Conservation (phyloP, 2,888 invertebrate genomes). For the Monopis laevigella region DNA sequence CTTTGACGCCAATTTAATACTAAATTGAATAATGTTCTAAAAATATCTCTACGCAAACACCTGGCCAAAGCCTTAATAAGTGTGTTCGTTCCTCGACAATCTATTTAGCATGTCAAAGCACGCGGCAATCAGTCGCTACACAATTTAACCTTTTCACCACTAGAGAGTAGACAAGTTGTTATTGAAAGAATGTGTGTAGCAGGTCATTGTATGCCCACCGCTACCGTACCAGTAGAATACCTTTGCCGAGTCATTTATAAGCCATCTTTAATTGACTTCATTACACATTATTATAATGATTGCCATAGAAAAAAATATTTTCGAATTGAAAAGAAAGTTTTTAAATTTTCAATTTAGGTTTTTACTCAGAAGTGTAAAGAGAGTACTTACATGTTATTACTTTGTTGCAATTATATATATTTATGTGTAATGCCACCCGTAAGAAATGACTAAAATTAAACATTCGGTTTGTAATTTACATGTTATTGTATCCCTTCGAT, state of each 20-base stretch:
- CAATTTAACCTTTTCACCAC: slow-evolving; percentile 6
- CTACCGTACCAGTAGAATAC: no score
- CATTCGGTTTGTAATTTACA: slow-evolving; percentile 8
- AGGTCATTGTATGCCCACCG: slow-evolving; percentile 1
- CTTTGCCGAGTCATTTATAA: slow-evolving; percentile 11
- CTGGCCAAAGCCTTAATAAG: slow-evolving; percentile 2
- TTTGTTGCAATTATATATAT: no score
- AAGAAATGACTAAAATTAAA: background rate
- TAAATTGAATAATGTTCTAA: background rate
- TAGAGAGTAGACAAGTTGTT: slow-evolving; percentile 7
- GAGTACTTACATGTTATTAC: no score
- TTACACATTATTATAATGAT: slow-evolving; percentile 11
- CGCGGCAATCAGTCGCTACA: slow-evolving; percentile 1
- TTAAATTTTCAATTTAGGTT: no score
- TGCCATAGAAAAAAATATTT: background rate
- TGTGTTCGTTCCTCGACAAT: background rate
- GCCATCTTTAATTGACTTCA: slow-evolving; percentile 11
- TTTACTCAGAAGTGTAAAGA: no score
- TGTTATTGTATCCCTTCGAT: slow-evolving; percentile 3
- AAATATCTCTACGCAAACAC: background rate
- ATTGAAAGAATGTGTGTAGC: slow-evolving; percentile 2
- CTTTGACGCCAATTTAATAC: slow-evolving; percentile 27
- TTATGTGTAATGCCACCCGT: slow-evolving; percentile 5
- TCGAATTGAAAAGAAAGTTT: slow-evolving; percentile 8
- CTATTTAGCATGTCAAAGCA: background rate